Percentiles rank a stretch among this genome's conserved stretches.
phyloP scores from a whole-genome alignment of 2,797 vertebrate genomes.

The Periophthalmus magnuspinnatus region DNA sequence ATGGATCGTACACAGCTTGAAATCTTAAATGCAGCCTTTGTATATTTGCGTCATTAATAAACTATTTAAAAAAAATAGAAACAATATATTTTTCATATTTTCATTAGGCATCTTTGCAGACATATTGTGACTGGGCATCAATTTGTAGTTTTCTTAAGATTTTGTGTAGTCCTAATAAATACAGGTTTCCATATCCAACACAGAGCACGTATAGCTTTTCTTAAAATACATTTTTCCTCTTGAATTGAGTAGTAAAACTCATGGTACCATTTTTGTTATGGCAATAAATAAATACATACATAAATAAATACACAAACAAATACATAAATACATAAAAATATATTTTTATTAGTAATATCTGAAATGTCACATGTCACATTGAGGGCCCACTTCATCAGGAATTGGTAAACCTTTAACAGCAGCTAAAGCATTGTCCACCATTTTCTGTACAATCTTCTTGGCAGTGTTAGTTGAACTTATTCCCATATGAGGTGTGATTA shows the following conservation, averaged over 20 bases:
- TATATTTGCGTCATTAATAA: too few relatives aligned
- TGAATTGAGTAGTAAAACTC: neutral
- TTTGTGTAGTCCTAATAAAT: neutral
- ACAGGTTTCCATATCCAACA: too few relatives aligned
- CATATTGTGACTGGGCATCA: too few relatives aligned
- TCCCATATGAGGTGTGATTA: constrained; percentile 16
- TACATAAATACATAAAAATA: neutral
- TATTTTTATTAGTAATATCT: neutral
- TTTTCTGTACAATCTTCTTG: neutral
- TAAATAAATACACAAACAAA: neutral
- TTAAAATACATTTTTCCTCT: neutral
- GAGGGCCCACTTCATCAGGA: constrained; percentile 60
- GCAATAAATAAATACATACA: neutral
- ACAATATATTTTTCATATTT: neutral
- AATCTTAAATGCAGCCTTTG: neutral
- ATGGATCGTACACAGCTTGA: too few relatives aligned
- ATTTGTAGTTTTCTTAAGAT: constrained; percentile 2
- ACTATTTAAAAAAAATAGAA: neutral
- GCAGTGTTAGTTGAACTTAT: neutral
- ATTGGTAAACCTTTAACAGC: constrained; percentile 58
- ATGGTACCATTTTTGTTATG: neutral
- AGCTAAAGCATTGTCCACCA: constrained; percentile 40
- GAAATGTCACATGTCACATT: neutral
- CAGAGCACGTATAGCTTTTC: too few relatives aligned
- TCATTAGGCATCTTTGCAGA: neutral